These are phyloP conservation scores for Lipotes vexillifer DNA, from an alignment of 2,113 vertebrate genomes.

Conservation along the genomic window DNA sequence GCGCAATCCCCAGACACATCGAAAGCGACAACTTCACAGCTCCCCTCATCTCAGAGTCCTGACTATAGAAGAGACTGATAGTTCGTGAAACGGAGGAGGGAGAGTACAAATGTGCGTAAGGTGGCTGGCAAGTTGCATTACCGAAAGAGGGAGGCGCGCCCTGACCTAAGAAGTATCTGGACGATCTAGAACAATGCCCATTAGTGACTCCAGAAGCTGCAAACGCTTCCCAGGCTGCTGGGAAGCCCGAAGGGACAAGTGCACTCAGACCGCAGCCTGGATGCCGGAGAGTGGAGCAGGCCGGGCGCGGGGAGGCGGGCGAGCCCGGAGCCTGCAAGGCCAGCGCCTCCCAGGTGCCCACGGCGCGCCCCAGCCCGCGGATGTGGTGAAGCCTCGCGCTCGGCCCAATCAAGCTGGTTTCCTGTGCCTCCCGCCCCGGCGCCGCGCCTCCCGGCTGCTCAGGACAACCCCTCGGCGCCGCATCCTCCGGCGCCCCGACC, in stretches of 20 bases:
- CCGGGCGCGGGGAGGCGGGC: rapidly evolving
- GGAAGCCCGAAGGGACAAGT: neutral
- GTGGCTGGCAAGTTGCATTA: neutral
- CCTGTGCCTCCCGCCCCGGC: neutral
- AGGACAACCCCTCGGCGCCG: neutral
- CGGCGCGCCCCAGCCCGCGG: neutral
- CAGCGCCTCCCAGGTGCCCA: neutral
- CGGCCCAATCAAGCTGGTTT: neutral
- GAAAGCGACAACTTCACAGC: neutral
- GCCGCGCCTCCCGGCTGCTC: neutral
- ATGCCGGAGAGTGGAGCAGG: neutral
- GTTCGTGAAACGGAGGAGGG: neutral
- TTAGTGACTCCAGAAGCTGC: neutral
- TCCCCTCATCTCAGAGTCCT: neutral
- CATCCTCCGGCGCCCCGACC: neutral
- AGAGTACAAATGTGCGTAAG: neutral
- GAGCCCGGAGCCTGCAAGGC: neutral
- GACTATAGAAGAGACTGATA: neutral
- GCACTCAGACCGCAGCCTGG: neutral
- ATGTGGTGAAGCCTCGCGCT: slow-evolving; percentile 8
- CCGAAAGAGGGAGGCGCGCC: neutral
- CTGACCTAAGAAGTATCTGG: neutral
- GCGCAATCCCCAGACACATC: neutral
- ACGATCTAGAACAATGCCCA: neutral
- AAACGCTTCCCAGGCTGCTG: neutral